Base-by-base conservation (phyloP, 2,113 vertebrate genomes). In the Conger conger region DNA sequence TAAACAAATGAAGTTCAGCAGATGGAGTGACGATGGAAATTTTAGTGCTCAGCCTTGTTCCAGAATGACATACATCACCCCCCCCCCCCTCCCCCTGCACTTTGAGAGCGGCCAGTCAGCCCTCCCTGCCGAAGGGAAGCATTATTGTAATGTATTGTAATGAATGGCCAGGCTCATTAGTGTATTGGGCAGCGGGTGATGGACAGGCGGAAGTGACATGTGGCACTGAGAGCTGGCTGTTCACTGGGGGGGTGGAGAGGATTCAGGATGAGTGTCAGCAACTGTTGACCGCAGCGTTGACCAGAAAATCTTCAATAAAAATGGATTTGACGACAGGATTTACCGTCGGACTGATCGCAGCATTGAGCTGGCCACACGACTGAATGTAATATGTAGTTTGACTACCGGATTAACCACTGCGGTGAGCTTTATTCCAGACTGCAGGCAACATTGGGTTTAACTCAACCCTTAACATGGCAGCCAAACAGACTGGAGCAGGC, bases 131-230 rank as follows among this genome's bases (percentile, higher is more conserved):
- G 86, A 87, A 86, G 87, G 88, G 89, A 91, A 88, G 91, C 88
- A 91, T 91, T 88, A 79, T 83, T 87, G 27, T 89, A 82, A 82
- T 90, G 91, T 73, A 88, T 89, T 76, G 73, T 90, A 86, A 92
- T 91, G 77, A 30, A 50, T 15, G 8, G 18, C 36, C 37, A 9
- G 83, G 57, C 5, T 79, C 77, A 57, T 63, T 68, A 80, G 50
- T 20, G 30, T 30, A 38, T 18, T 40, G 36, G n/a, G 36, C 27
- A 5, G n/a, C 16, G 50, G 57, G 35, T 84, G 83, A 80, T 45
- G 53, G 40, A 84, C 50, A 78, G 77, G 50, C 23, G 27, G 77
- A 27, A 79, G 53, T 40, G 35, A 84, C 77, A 77, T 84, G 83
- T 45, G 9, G 50, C 76, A 3, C n/a, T n/a, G 27, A 38, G 4